These are phyloP conservation scores for Triplophysa yarkandensis DNA, from an alignment of 2,797 vertebrate species.

Conservation along the genomic window DNA sequence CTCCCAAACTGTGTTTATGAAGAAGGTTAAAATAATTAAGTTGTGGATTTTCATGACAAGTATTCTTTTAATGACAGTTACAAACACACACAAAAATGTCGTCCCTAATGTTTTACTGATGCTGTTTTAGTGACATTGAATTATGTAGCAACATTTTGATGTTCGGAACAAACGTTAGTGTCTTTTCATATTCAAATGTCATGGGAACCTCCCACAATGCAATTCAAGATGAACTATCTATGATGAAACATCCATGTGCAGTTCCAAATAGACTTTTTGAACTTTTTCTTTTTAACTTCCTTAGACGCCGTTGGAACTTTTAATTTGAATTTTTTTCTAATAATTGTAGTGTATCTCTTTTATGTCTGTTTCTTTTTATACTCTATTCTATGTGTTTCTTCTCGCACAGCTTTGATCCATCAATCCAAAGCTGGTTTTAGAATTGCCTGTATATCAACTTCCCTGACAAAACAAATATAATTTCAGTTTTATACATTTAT, in stretches of 20 bases:
- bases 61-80: constrained; percentile 9
- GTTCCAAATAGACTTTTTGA: background rate
- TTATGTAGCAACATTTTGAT: constrained; percentile 44
- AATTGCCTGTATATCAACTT: background rate
- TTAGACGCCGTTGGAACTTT: background rate
- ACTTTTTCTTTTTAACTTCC: background rate
- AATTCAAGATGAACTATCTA: background rate
- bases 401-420: background rate
- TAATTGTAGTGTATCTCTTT: too few relatives aligned
- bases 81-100: background rate
- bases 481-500: background rate
- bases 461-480: background rate
- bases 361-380: background rate
- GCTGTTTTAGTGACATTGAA: constrained; percentile 42
- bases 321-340: background rate
- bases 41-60: background rate
- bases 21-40: background rate
- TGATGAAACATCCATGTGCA: background rate
- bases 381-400: background rate
- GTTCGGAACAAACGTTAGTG: constrained; percentile 2
- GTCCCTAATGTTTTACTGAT: constrained; percentile 48
- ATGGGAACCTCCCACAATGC: constrained; percentile 4
- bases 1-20: background rate
- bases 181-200: constrained; percentile 45
- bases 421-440: background rate